A percentile compares a stretch with the other conserved stretches of the same genome.
These are phyloP conservation scores for Nephrocerus scutellatus DNA, from an alignment of 2,888 invertebrate genomes.

Conservation along the genomic window DNA sequence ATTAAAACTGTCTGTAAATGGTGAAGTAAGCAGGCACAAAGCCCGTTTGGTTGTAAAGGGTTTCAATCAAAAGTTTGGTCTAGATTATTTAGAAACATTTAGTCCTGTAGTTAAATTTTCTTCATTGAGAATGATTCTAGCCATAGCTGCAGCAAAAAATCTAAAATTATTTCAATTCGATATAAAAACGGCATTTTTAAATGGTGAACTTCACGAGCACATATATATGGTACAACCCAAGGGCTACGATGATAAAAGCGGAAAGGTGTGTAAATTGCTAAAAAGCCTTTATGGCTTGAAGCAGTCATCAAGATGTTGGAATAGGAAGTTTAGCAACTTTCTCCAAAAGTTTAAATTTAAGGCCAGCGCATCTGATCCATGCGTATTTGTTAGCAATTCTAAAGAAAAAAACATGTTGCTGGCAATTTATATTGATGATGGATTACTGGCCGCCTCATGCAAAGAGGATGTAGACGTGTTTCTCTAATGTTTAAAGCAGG, in stretches of 20 bases:
- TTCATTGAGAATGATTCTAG: conserved; percentile 19
- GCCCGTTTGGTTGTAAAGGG: conserved; percentile 28
- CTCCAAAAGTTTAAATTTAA: conserved; percentile 19
- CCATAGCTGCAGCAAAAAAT: conserved; percentile 7
- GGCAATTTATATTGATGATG: conserved; percentile 11
- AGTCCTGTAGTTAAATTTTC: conserved; percentile 21
- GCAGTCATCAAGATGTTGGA: conserved; percentile 8
- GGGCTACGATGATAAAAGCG: conserved; percentile 7
- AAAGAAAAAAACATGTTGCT: too few species aligned
- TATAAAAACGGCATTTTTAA: conserved; percentile 15
- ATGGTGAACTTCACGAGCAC: conserved; percentile 14
- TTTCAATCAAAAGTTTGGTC: conserved; percentile 21
- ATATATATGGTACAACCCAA: conserved; percentile 11
- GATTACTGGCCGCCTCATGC: too few species aligned
- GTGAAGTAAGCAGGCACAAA: conserved; percentile 18
- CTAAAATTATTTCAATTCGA: conserved; percentile 12
- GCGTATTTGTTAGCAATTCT: conserved; percentile 2
- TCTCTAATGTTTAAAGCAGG: too few species aligned
- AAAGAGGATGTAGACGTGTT: too few species aligned
- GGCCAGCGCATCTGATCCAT: conserved; percentile 6
- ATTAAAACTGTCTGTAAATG: conserved; percentile 21
- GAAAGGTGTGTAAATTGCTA: conserved; percentile 14
- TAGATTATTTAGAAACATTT: conserved; percentile 23
- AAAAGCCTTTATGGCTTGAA: conserved; percentile 13
- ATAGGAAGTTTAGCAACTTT: conserved; percentile 19